Conservation (phyloP, 1,140 invertebrate species). For the Drosophila quadrilineata region DNA sequence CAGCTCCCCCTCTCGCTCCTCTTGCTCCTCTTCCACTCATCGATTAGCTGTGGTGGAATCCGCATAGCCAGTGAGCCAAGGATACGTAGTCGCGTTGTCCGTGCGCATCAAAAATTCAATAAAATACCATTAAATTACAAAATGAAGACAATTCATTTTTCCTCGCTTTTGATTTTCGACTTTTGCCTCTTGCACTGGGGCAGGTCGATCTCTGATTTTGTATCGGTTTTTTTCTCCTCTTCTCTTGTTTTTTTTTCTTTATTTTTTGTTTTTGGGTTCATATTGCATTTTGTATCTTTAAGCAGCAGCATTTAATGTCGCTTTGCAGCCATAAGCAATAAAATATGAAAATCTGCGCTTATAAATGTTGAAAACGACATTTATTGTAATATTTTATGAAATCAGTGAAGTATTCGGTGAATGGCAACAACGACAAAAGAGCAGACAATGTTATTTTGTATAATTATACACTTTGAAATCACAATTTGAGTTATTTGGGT, state of each 20-base stretch:
- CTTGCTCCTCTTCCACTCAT: background rate
- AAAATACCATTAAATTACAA: constrained; percentile 81
- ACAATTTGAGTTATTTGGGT: too few species aligned
- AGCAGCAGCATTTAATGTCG: constrained; percentile 78
- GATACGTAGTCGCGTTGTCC: constrained; percentile 56
- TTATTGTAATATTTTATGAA: constrained; percentile 78
- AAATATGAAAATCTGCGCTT: constrained; percentile 70
- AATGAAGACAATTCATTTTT: constrained; percentile 79
- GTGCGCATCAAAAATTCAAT: constrained; percentile 74
- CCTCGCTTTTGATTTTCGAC: constrained; percentile 18
- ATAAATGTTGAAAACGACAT: constrained; percentile 65
- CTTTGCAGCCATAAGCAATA: constrained; percentile 75
- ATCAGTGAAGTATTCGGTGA: constrained; percentile 68
- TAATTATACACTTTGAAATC: too few species aligned
- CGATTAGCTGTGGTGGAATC: background rate
- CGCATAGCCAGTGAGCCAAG: constrained; percentile 45
- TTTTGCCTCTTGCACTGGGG: constrained; percentile 2
- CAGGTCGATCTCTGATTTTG: too few species aligned
- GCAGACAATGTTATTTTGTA: constrained; percentile 41
- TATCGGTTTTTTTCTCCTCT: constrained; percentile 34
- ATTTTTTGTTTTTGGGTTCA: constrained; percentile 7
- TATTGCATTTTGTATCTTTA: constrained; percentile 61
- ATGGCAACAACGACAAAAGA: constrained; percentile 22
- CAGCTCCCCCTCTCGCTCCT: constrained; percentile 1
- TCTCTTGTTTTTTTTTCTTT: constrained; percentile 16